A percentile compares a stretch with the other conserved stretches of the same genome.
phyloP scores from a whole-genome alignment of 1,140 invertebrate genomes.

The Dreissena rostriformis region DNA sequence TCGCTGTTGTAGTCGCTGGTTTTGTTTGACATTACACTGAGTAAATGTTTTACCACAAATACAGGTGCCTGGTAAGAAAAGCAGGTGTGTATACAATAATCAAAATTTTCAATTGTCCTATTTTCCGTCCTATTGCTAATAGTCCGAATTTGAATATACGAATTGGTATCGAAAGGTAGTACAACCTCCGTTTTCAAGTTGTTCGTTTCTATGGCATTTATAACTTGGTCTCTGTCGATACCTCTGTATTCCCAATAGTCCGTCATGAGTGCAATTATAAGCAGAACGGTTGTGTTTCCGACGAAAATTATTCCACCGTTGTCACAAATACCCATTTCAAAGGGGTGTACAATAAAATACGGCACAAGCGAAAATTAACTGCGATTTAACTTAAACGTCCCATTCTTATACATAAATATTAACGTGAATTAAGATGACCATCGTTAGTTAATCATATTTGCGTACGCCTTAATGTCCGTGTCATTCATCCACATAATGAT shows the following conservation, averaged over 20 bases:
- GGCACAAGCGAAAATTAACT: no score
- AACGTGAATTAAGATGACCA: no score
- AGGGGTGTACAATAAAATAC: no score
- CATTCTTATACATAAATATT: no score
- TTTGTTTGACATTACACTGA: not conserved
- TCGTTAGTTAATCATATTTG: no score
- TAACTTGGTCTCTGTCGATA: constrained; percentile 57
- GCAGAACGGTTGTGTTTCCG: constrained; percentile 65
- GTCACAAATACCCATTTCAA: constrained; percentile 57
- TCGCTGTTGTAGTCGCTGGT: not conserved
- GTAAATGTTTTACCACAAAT: constrained; percentile 26
- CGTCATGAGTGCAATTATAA: constrained; percentile 66
- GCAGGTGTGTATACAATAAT: no score
- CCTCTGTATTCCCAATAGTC: constrained; percentile 72
- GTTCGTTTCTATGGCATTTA: constrained; percentile 10
- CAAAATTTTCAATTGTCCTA: no score
- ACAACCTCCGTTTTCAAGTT: constrained; percentile 40
- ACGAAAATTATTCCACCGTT: constrained; percentile 68
- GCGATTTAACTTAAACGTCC: no score
- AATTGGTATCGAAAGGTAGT: constrained; percentile 60
- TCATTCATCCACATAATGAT: no score
- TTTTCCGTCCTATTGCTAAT: not conserved
- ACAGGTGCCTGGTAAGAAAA: constrained; percentile 62
- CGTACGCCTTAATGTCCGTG: no score
- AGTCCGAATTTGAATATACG: constrained; percentile 64